Evolutionary conservation across 2,113 vertebrate species (phyloP).

Genomic region (Clarias batrachus): DNA sequence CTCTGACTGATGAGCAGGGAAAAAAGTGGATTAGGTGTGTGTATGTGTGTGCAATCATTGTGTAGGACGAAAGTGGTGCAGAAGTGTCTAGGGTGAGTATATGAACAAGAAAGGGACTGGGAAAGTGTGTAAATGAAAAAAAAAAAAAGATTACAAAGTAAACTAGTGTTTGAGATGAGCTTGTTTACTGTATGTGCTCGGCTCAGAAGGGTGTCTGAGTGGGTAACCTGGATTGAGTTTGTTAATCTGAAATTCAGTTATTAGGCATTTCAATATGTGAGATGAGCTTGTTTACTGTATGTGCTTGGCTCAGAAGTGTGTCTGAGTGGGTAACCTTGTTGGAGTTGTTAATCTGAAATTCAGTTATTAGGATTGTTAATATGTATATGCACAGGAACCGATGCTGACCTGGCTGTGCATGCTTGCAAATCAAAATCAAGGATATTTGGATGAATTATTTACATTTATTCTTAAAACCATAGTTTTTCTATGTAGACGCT

Average conservation of each 20-base stretch:
- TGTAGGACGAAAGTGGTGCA: neutral
- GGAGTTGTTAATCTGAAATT: too few species aligned
- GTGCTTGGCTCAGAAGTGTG: too few species aligned
- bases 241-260: neutral
- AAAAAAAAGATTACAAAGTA: neutral
- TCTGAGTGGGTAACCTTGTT: too few species aligned
- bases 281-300: too few species aligned
- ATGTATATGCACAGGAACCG: too few species aligned
- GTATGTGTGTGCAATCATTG: conserved; percentile 7
- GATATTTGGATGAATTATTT: neutral
- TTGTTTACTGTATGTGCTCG: neutral
- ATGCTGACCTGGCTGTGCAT: neutral
- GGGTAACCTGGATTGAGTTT: neutral
- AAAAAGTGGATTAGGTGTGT: conserved; percentile 34
- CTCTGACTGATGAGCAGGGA: neutral
- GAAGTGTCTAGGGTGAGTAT: neutral
- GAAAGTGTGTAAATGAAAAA: neutral
- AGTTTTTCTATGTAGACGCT: neutral
- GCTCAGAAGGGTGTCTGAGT: neutral
- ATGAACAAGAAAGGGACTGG: neutral
- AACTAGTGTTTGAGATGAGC: neutral
- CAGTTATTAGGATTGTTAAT: too few species aligned
- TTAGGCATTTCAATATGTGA: neutral
- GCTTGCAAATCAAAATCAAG: neutral
- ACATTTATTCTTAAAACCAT: neutral